Evolutionary conservation across 2,113 vertebrate genomes (phyloP), one percentile per base, ranked within the genome.

Genomic region (Felis catus): DNA sequence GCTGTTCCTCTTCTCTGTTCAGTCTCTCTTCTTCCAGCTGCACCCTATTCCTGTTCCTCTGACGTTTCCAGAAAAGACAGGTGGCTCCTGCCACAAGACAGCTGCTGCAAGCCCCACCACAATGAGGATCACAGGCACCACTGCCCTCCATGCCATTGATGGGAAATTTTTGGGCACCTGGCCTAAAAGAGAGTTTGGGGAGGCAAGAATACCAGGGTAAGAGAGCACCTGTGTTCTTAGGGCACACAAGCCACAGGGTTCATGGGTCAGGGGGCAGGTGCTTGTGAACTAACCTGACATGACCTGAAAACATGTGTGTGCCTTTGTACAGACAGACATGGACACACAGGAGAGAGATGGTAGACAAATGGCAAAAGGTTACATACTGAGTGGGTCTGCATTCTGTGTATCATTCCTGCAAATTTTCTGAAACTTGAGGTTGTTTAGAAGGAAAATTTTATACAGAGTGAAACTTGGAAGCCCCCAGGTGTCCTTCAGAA

Each of bases 141-240:
- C 36, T 2, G 19, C 15, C 81, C 31, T 85, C 68, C 79, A 82
- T 0, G 6, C 19, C 0, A 0, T 4, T 12, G 61, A 13, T 1
- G 1, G 27, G 33, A 6, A 23, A 5, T 10, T 73, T 68, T 21
- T 29, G 10, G 68, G 65, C 16, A 85, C 33, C 5, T 15, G 0
- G 15, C 68, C 92, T 95, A 27, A 53, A 51, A 33, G 25, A 19
- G 5, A 63, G 66, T 53, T 11, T 51, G 31, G 23, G 36, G 33
- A 27, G 33, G 63, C 11, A 70, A 70, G 71, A 45, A 66, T 4
- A 66, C 19, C 36, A 53, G 21, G 41, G 51, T 29, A 5, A 65
- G 23, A 70, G 55, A 27, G 4, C 1, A 4, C 73, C 33, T 73
- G 18, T 74, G 36, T 66, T 91, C 70, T 36, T 11, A 61, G 55